Conservation (phyloP, 2,113 vertebrate species). For the Neolamprologus brichardi region DNA sequence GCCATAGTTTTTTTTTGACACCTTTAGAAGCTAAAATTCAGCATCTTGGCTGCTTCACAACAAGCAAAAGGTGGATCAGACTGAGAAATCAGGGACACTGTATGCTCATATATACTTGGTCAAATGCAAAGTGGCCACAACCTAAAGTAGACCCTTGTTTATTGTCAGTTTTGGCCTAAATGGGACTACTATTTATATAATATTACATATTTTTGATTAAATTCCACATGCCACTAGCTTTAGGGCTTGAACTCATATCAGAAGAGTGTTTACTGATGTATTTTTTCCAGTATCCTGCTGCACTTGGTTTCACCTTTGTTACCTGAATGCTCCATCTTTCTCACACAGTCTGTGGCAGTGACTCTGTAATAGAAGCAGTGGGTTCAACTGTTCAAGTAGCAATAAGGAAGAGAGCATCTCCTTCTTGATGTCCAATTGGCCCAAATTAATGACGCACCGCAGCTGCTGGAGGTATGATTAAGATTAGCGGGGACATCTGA, state of each 20-base stretch:
- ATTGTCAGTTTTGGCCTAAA: not conserved
- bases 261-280: not conserved
- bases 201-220: not conserved
- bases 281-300: not conserved
- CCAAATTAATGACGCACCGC: not conserved
- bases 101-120: not conserved
- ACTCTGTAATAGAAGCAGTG: not conserved
- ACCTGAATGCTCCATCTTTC: not conserved
- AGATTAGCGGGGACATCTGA: conserved; percentile 17
- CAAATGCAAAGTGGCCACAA: not conserved
- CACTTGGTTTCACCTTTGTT: not conserved
- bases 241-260: not conserved
- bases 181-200: not conserved
- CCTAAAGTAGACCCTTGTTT: not conserved
- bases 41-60: not conserved
- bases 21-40: not conserved
- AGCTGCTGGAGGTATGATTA: not conserved
- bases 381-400: not conserved
- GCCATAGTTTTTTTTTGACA: fast-evolving
- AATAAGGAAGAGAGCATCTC: not conserved
- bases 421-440: not conserved
- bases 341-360: not conserved
- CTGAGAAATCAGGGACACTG: not conserved
- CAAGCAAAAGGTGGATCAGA: not conserved
- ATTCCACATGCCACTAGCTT: not conserved